Percentiles rank a stretch among this genome's conserved stretches.
Evolutionary conservation across 2,113 vertebrate genomes (phyloP).

Genomic region (Oreochromis niloticus): DNA sequence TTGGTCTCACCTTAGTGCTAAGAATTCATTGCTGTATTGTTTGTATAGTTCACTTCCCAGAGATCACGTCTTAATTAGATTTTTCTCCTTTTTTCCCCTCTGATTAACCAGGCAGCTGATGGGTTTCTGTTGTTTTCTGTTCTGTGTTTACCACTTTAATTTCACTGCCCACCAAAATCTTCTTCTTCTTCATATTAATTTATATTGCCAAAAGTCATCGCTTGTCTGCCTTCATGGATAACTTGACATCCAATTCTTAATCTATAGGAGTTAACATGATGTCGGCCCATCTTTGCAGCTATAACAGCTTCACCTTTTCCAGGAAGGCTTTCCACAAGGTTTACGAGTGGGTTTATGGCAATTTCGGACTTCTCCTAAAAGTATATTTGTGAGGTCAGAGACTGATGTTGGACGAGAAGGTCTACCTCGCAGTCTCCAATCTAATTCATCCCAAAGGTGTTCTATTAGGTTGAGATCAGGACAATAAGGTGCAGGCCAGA

Average conservation of each 20-base stretch:
- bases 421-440: not conserved
- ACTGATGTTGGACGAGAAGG: rapidly evolving
- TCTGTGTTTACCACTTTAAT: not conserved
- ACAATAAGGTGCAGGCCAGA: not conserved
- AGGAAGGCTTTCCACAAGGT: not conserved
- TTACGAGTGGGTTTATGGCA: rapidly evolving
- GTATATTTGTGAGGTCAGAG: not conserved
- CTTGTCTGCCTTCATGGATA: not conserved
- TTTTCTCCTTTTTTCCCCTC: rapidly evolving
- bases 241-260: not conserved
- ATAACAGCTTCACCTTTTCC: rapidly evolving
- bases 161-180: not conserved
- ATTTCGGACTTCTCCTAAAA: not conserved
- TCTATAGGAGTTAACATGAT: not conserved
- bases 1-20: not conserved
- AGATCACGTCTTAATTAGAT: not conserved
- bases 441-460: not conserved
- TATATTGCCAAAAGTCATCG: not conserved
- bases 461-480: not conserved
- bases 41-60: not conserved
- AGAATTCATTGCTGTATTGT: not conserved
- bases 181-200: not conserved
- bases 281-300: not conserved
- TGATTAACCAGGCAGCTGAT: not conserved
- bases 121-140: not conserved